phyloP scores from a whole-genome alignment of 2,113 vertebrate species.

The Cephalopterus ornatus region DNA sequence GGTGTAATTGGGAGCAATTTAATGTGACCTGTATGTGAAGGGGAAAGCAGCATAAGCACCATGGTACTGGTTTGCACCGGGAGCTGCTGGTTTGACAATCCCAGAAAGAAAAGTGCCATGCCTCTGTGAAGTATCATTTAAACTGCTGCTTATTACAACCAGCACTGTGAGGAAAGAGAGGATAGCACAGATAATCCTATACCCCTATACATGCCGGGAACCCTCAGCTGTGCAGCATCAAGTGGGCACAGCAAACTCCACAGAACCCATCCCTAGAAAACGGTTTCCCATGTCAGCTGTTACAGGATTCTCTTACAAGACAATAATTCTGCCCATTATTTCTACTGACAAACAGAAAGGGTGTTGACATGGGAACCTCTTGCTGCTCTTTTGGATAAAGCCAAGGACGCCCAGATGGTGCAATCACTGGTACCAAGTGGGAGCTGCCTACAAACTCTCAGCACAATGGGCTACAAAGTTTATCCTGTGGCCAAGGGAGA shows the following conservation, averaged over 20 bases:
- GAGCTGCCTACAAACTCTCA: neutral
- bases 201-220: neutral
- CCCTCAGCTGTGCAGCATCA: neutral
- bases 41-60: neutral
- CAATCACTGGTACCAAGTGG: neutral
- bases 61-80: neutral
- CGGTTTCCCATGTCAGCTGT: neutral
- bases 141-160: neutral
- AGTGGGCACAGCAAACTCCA: neutral
- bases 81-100: neutral
- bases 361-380: neutral
- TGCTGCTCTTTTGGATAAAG: neutral
- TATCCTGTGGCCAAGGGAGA: neutral
- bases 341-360: neutral
- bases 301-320: neutral
- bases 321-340: neutral
- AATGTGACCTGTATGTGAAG: neutral
- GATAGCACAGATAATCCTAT: neutral
- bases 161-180: neutral
- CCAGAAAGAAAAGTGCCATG: neutral
- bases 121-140: neutral
- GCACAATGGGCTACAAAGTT: rapidly evolving
- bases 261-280: neutral
- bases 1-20: neutral
- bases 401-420: neutral